phyloP scores from a whole-genome alignment of 1,140 invertebrate genomes.

The Bilobella aurantiaca region DNA sequence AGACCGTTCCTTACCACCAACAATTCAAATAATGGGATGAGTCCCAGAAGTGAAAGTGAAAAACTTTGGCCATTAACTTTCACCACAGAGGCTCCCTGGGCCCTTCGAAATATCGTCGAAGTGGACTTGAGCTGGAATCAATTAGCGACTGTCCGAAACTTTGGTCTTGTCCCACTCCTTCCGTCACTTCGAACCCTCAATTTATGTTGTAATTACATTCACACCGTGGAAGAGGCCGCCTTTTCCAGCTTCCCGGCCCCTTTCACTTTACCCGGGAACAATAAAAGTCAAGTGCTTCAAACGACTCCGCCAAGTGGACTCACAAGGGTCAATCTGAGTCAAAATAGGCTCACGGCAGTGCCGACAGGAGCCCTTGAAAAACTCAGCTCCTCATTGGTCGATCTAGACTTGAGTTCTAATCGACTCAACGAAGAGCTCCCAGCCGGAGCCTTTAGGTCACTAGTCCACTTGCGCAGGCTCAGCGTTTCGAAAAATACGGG shows the following conservation, averaged over 20 bases:
- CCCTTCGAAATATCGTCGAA: conserved; percentile 49
- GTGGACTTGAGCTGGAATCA: conserved; percentile 72
- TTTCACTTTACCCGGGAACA: background rate
- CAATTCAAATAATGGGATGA: background rate
- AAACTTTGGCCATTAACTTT: background rate
- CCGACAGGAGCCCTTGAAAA: conserved; percentile 63
- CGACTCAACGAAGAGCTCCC: conserved; percentile 53
- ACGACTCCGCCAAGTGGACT: background rate
- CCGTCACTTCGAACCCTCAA: conserved; percentile 20
- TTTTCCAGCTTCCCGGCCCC: background rate
- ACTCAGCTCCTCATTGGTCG: conserved; percentile 55
- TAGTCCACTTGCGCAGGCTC: conserved; percentile 62
- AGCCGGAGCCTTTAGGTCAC: conserved; percentile 63
- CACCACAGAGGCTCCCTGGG: conserved; percentile 16
- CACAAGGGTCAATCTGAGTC: conserved; percentile 55
- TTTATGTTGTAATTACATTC: conserved; percentile 31
- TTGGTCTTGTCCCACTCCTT: conserved; percentile 16
- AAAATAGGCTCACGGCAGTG: conserved; percentile 66
- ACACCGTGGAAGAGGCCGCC: conserved; percentile 28
- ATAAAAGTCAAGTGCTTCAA: background rate
- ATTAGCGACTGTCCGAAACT: conserved; percentile 51
- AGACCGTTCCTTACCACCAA: background rate
- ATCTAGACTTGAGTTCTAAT: conserved; percentile 64
- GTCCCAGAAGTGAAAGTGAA: background rate
- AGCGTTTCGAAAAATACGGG: conserved; percentile 47